Percentiles rank a stretch among this genome's conserved stretches.
Evolutionary conservation across 2,888 invertebrate species (phyloP).

Genomic region (Augiades crinisus): DNA sequence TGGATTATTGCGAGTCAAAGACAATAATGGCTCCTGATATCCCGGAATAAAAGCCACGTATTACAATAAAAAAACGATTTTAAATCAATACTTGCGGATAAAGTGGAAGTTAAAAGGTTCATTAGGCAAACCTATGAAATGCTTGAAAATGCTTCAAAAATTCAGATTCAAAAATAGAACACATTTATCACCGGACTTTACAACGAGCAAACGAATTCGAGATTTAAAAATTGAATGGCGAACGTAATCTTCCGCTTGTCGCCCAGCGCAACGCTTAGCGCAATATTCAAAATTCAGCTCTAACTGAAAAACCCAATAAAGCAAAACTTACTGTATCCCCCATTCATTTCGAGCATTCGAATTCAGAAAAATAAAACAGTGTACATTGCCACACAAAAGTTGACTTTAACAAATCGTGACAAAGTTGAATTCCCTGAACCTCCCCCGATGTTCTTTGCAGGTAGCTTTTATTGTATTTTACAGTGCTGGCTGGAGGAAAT

Average conservation of each 20-base stretch:
- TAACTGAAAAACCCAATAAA: conserved; percentile 26
- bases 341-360: conserved; percentile 24
- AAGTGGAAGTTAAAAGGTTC: too few species aligned
- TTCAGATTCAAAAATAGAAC: conserved; percentile 6
- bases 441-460: conserved; percentile 11
- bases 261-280: conserved; percentile 17
- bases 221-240: conserved; percentile 22
- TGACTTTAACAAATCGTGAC: conserved; percentile 13
- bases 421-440: conserved; percentile 6
- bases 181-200: conserved; percentile 16
- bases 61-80: too few species aligned
- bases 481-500: conserved; percentile 18
- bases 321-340: conserved; percentile 24
- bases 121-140: not conserved
- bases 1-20: too few species aligned
- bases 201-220: conserved; percentile 21
- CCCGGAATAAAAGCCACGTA: too few species aligned
- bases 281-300: conserved; percentile 27
- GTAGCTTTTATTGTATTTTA: conserved; percentile 18
- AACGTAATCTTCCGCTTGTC: conserved; percentile 25
- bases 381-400: conserved; percentile 6
- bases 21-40: too few species aligned
- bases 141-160: conserved; percentile 1
- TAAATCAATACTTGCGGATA: too few species aligned
- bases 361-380: conserved; percentile 11